Conservation (phyloP, 2,888 invertebrate genomes). For the Ferrisia virgata region DNA sequence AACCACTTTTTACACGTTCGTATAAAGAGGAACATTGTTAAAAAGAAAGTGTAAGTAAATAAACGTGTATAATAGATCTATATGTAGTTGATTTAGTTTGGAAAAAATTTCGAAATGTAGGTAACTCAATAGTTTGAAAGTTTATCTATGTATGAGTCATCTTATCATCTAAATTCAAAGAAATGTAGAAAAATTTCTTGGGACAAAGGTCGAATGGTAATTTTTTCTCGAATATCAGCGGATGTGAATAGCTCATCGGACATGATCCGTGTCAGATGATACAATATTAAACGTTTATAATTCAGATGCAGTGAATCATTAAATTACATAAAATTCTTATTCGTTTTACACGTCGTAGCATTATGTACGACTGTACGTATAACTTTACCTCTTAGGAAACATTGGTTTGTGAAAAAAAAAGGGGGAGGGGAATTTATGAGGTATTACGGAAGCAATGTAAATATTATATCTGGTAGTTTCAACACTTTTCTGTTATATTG, state of each 20-base stretch:
- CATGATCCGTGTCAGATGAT: background rate
- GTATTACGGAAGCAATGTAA: background rate
- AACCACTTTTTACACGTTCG: too few relatives aligned
- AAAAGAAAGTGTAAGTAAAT: too few relatives aligned
- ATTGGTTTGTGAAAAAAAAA: background rate
- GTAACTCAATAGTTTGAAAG: too few relatives aligned
- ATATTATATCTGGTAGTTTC: background rate
- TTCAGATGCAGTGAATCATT: background rate
- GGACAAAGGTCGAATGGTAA: background rate
- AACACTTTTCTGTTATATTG: background rate
- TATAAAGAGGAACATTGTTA: too few relatives aligned
- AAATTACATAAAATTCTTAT: background rate
- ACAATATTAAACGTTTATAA: background rate
- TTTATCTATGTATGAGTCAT: background rate
- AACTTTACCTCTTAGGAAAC: background rate
- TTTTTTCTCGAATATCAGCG: background rate
- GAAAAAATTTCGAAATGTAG: too few relatives aligned
- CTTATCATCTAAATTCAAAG: background rate
- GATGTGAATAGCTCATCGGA: background rate
- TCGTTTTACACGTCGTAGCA: background rate
- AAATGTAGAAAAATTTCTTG: background rate
- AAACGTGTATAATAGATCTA: too few relatives aligned
- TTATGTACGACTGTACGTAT: background rate
- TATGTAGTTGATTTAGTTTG: too few relatives aligned
- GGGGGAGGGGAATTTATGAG: background rate